Evolutionary conservation across 2,113 vertebrate genomes (phyloP).

Genomic region (Garra rufa): DNA sequence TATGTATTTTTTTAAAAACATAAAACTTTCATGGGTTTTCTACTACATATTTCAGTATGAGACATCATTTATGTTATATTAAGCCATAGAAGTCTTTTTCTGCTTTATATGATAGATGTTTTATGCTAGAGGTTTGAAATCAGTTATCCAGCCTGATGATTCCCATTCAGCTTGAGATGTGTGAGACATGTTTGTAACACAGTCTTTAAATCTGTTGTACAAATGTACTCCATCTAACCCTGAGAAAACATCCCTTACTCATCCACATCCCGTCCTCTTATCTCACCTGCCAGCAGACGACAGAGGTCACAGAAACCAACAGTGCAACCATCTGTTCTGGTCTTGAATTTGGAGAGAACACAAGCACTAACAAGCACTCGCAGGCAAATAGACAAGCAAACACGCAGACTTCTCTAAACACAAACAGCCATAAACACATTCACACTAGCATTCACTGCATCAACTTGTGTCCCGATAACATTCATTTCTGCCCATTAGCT

Average conservation of each 20-base stretch:
- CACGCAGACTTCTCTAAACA: not conserved
- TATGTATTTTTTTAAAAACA: no score
- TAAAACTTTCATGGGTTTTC: no score
- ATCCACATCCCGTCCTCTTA: slow-evolving; percentile 9
- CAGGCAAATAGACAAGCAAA: slow-evolving; percentile 30
- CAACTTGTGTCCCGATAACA: not conserved
- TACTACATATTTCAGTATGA: no score
- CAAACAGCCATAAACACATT: slow-evolving; percentile 8
- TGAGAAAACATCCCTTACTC: not conserved
- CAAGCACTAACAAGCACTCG: slow-evolving; percentile 4
- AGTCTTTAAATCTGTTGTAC: not conserved
- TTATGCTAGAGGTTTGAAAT: not conserved
- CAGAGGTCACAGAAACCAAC: slow-evolving; percentile 56
- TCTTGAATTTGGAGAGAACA: slow-evolving; percentile 11
- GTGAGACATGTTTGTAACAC: not conserved
- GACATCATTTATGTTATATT: no score
- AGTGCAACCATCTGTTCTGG: slow-evolving; percentile 54
- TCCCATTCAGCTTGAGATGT: not conserved
- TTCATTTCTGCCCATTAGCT: not conserved
- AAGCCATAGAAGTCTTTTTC: not conserved
- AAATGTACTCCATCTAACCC: not conserved
- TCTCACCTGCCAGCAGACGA: slow-evolving; percentile 29
- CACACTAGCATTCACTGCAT: not conserved
- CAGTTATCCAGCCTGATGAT: not conserved
- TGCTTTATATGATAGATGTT: not conserved